These are phyloP conservation scores for Egretta garzetta DNA, from an alignment of 2,113 vertebrate genomes.

Conservation along the genomic window DNA sequence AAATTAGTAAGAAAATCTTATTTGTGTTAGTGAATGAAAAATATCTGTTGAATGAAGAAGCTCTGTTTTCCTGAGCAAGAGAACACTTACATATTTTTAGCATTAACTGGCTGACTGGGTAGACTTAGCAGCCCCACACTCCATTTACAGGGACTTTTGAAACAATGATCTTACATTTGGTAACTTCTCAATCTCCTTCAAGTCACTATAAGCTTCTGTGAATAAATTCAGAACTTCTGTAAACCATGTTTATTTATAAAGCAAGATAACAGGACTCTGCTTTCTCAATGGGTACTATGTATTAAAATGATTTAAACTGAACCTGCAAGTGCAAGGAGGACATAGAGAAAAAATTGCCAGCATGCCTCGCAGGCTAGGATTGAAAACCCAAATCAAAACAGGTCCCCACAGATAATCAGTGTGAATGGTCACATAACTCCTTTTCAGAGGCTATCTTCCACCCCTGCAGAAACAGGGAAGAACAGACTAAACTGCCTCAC, in stretches of 20 bases:
- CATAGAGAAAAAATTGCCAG: background rate
- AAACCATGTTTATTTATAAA: background rate
- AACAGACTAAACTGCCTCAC: background rate
- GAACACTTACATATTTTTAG: background rate
- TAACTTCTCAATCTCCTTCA: background rate
- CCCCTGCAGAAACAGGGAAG: background rate
- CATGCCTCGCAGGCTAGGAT: background rate
- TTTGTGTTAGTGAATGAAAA: constrained; percentile 35
- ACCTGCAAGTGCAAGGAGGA: background rate
- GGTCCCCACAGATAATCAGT: background rate
- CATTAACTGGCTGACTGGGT: background rate
- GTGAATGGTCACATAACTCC: background rate
- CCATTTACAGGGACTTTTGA: background rate
- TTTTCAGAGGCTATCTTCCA: background rate
- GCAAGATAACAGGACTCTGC: background rate
- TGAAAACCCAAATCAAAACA: background rate
- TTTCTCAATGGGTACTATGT: background rate
- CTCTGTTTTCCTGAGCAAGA: background rate
- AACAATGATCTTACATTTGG: background rate
- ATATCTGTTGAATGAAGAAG: background rate
- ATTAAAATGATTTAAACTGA: background rate
- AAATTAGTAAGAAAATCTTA: constrained; percentile 24
- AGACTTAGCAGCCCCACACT: background rate
- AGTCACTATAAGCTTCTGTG: background rate
- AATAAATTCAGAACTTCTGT: background rate